Evolutionary conservation across 1,140 invertebrate genomes (phyloP).

Genomic region (Littorina saxatilis): DNA sequence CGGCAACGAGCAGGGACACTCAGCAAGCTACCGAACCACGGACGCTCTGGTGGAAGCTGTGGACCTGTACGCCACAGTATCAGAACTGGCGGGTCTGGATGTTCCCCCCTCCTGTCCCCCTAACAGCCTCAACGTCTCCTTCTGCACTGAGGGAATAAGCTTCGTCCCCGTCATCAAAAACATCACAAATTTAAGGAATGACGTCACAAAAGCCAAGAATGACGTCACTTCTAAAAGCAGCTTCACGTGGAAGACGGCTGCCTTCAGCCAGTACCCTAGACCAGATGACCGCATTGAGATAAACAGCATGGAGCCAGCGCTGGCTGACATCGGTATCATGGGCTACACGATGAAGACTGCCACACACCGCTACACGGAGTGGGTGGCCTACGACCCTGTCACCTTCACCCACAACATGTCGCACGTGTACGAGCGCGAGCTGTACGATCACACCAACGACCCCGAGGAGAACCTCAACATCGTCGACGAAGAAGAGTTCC

Average conservation of each 20-base stretch:
- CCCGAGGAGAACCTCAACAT: conserved; percentile 84
- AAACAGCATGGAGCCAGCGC: conserved; percentile 80
- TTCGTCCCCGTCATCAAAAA: conserved; percentile 70
- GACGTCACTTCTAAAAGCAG: background rate
- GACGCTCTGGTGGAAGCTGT: conserved; percentile 83
- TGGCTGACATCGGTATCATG: conserved; percentile 80
- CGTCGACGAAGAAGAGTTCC: conserved; percentile 61
- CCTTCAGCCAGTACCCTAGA: conserved; percentile 42
- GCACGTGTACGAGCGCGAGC: conserved; percentile 79
- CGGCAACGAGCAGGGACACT: background rate
- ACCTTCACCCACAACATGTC: conserved; percentile 80
- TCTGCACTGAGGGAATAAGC: conserved; percentile 86
- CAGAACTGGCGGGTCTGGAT: conserved; percentile 81
- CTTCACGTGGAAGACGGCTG: conserved; percentile 31
- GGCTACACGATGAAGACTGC: conserved; percentile 84
- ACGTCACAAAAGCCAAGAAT: too few relatives aligned
- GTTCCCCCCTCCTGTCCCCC: conserved; percentile 78
- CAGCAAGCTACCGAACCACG: conserved; percentile 21
- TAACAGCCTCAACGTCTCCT: conserved; percentile 48
- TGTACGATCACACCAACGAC: conserved; percentile 81
- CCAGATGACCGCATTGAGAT: conserved; percentile 80
- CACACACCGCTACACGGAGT: conserved; percentile 85
- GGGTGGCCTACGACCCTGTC: conserved; percentile 78
- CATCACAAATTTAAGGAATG: background rate
- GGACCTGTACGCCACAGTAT: conserved; percentile 89